Evolutionary conservation across 2,888 invertebrate genomes (phyloP), one percentile per base, ranked within the genome.

Genomic region (Halictus quadricinctus): DNA sequence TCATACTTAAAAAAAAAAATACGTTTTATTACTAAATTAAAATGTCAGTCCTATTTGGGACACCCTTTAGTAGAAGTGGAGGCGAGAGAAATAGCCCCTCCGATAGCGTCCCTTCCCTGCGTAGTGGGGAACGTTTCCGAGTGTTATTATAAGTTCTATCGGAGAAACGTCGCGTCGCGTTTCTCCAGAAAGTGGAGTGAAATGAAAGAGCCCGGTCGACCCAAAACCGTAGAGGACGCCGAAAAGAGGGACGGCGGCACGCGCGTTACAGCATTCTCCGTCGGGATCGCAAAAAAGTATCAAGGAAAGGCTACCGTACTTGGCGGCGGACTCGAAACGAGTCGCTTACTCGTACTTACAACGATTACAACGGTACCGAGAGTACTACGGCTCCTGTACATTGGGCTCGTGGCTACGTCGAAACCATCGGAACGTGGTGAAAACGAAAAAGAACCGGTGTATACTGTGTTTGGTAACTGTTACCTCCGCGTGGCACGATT

Each of bases 281-380:
- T 48, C 29, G 66, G 60, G 54, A 69, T 80, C 70, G 85, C 83
- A 88, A 88, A 88, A 85, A 88, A 81, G 75, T 79, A 81, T 76
- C 79, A 81, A 58, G 81, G 79, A 84, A 81, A 82, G 74, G 76
- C 85, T 87, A 84, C 88, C 87, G 84, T 87, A 88, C 84, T 86
- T 87, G 88, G 88, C 79, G 76, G 78, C 80, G 50, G 8, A 41
- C n/a, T 76, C 86, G 83, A 88, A 88, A 88, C 88, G 84, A 88
- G 87, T 83, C 82, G 83, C 70, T 86, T 78, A 82, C 82, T 82
- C 69, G 80, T 87, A 87, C 88, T 86, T 85, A 70, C 87, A 81
- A 84, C 89, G 88, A 86, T 88, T 86, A 87, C 91, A 92, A 92
- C 92, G 92, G 92, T 91, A 91, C 89, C 89, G 85, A 91, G 91